Conservation (phyloP, 30 jellyfish, hydroid and myxozoan species). For the Aurelia sp. region DNA sequence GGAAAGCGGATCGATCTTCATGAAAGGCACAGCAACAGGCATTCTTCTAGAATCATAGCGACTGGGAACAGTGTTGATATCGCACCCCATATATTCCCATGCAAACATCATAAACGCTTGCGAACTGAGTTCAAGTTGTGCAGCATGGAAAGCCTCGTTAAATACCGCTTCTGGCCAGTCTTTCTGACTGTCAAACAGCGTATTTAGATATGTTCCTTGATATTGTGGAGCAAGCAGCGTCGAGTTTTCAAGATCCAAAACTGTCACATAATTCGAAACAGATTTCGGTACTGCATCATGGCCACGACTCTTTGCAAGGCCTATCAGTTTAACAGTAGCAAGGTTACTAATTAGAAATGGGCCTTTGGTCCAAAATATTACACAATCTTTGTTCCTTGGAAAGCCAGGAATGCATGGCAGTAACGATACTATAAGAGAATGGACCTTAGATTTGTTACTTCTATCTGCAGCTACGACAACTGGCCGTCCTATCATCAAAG, state of each 20-base stretch:
- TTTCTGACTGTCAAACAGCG: conserved; percentile 61
- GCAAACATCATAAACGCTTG: conserved; percentile 59
- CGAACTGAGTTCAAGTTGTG: conserved; percentile 48
- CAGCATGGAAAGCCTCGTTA: conserved; percentile 46
- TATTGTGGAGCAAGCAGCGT: conserved; percentile 83
- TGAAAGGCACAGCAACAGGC: not conserved
- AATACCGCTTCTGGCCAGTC: conserved; percentile 81
- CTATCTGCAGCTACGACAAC: conserved; percentile 71
- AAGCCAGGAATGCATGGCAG: conserved; percentile 72
- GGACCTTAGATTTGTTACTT: conserved; percentile 37
- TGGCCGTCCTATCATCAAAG: conserved; percentile 92
- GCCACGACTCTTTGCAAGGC: conserved; percentile 70
- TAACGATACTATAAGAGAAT: conserved; percentile 54
- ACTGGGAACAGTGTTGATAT: not conserved
- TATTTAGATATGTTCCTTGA: conserved; percentile 54
- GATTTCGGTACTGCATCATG: conserved; percentile 65
- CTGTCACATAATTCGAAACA: conserved; percentile 70
- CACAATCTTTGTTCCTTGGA: conserved; percentile 41
- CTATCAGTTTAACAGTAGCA: conserved; percentile 70
- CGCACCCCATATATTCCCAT: conserved; percentile 29
- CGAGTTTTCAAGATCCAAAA: conserved; percentile 74
- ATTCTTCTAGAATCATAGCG: not conserved
- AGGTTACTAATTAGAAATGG: conserved; percentile 57
- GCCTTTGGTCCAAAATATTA: conserved; percentile 77
- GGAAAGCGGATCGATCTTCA: conserved; percentile 42